Percentiles rank a stretch among this genome's conserved stretches.
These are phyloP conservation scores for Scelioninae gen. 2 DNA, from an alignment of 2,888 invertebrate species.

Conservation along the genomic window DNA sequence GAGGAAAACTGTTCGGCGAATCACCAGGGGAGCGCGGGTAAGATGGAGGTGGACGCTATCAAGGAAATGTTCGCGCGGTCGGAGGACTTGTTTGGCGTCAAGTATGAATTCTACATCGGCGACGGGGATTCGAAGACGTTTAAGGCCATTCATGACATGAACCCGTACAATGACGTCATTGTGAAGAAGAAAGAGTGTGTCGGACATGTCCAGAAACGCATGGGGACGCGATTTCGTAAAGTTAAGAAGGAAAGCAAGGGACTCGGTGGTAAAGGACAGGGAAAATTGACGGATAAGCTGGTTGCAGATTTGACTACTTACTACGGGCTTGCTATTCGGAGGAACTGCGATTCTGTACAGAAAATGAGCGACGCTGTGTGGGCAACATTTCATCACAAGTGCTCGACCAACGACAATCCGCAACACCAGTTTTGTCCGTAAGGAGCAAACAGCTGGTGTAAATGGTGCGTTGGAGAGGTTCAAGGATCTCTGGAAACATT, in stretches of 20 bases:
- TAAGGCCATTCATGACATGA: slow-evolving; percentile 2
- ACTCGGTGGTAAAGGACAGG: no score
- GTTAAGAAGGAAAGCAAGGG: slow-evolving; percentile 2
- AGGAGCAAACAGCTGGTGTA: slow-evolving; percentile 62
- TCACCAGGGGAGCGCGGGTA: no score
- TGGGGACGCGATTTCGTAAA: slow-evolving; percentile 9
- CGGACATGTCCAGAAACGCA: no score
- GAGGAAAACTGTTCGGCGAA: slow-evolving; percentile 11
- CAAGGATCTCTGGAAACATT: slow-evolving; percentile 49
- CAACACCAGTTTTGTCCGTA: no score
- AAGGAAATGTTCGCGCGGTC: slow-evolving; percentile 7
- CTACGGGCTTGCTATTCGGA: slow-evolving; percentile 59
- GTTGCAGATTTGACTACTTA: slow-evolving; percentile 7
- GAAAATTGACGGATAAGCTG: no score
- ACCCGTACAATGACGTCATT: no score
- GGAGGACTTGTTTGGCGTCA: not conserved
- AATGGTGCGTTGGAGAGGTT: slow-evolving; percentile 31
- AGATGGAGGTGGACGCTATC: slow-evolving; percentile 6
- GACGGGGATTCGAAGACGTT: no score
- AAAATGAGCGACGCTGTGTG: slow-evolving; percentile 36
- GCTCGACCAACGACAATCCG: no score
- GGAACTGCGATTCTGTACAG: slow-evolving; percentile 53
- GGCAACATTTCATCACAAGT: no score
- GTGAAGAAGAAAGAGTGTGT: no score
- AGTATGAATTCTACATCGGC: not conserved